Conservation (phyloP, 1,140 invertebrate genomes). For the Drosophila kepulauana region DNA sequence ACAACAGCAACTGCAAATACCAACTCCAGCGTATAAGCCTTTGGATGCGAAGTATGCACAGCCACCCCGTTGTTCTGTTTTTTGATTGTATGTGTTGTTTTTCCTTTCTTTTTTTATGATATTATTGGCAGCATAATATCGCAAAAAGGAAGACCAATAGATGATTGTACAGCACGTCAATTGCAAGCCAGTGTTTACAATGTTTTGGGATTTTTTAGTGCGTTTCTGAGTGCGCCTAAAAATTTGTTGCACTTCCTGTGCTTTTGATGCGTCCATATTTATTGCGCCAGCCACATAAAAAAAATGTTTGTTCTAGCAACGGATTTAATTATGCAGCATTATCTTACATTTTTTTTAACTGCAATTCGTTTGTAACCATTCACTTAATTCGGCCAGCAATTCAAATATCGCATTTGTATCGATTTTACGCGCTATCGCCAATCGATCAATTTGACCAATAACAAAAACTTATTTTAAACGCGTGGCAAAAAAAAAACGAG, state of each 20-base stretch:
- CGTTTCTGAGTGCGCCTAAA: not conserved
- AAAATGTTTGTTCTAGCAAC: too few species aligned
- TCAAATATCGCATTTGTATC: too few species aligned
- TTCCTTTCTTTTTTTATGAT: conserved; percentile 5
- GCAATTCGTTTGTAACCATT: too few species aligned
- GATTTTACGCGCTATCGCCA: too few species aligned
- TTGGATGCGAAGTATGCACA: conserved; percentile 3
- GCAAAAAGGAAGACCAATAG: conserved; percentile 30
- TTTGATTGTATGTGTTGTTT: conserved; percentile 16
- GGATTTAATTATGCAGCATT: too few species aligned
- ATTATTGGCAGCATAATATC: conserved; percentile 32
- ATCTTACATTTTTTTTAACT: too few species aligned
- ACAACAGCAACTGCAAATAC: not conserved
- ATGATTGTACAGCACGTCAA: not conserved
- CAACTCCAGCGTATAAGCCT: conserved; percentile 8
- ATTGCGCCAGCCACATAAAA: too few species aligned
- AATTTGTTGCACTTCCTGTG: not conserved
- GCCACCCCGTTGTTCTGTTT: conserved; percentile 14
- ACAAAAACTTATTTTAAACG: too few species aligned
- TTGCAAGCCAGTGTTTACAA: not conserved
- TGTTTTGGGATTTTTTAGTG: not conserved
- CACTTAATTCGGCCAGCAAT: too few species aligned
- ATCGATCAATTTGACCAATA: too few species aligned
- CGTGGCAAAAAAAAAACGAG: too few species aligned
- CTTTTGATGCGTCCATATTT: too few species aligned